These are phyloP conservation scores for Fukomys damarensis DNA, from an alignment of 2,113 vertebrate species.

Conservation along the genomic window DNA sequence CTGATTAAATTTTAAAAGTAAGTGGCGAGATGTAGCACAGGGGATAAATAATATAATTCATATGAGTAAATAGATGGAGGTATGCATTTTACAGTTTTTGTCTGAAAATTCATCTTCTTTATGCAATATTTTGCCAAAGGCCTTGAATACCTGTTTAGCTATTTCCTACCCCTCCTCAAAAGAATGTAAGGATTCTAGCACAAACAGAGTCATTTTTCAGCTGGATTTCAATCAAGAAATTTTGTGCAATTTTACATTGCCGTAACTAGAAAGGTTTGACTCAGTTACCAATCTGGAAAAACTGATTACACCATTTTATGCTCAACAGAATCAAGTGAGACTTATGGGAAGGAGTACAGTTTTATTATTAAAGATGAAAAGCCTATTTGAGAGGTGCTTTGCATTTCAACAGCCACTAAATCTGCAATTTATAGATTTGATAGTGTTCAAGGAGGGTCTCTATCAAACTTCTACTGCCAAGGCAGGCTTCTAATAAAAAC, in stretches of 20 bases:
- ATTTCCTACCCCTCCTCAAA: not conserved
- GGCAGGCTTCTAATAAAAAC: not conserved
- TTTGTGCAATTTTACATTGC: constrained; percentile 40
- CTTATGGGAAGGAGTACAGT: constrained; percentile 36
- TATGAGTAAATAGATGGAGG: not conserved
- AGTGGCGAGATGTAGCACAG: not conserved
- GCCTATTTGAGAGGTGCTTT: constrained; percentile 40
- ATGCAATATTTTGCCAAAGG: not conserved
- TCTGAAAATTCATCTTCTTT: constrained; percentile 22
- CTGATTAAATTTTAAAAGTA: constrained; percentile 35
- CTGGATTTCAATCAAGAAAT: constrained; percentile 60
- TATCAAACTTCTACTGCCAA: not conserved
- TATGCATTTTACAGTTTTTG: not conserved
- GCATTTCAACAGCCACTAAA: constrained; percentile 63
- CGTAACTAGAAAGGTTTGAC: constrained; percentile 35
- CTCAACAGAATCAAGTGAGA: constrained; percentile 67
- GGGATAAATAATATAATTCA: not conserved
- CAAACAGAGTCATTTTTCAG: constrained; percentile 40
- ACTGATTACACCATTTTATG: constrained; percentile 52
- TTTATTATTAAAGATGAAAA: constrained; percentile 68
- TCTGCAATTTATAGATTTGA: constrained; percentile 58
- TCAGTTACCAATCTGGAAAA: constrained; percentile 53
- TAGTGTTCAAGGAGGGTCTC: not conserved
- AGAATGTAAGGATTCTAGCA: not conserved
- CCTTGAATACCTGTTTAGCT: not conserved